Conservation (phyloP, 2,888 invertebrate genomes). For the Theodoxus fluviatilis region DNA sequence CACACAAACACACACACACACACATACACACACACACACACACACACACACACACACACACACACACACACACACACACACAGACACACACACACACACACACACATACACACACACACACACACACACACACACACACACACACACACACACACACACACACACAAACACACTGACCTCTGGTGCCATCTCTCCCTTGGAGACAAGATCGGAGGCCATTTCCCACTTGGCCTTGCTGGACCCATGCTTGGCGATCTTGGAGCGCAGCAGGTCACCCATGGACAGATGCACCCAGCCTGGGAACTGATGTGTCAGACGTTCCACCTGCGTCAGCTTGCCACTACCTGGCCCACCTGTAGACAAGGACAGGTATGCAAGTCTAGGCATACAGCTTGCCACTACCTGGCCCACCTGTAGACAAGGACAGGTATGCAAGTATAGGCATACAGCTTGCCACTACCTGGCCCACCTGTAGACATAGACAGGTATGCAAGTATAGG, state of each 20-base stretch:
- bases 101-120: neutral
- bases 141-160: neutral
- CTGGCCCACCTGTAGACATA: no score
- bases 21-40: no score
- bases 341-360: conserved; percentile 80
- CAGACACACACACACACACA: neutral
- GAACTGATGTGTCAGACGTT: conserved; percentile 76
- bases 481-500: no score
- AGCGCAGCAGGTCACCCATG: conserved; percentile 62
- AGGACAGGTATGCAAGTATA: no score
- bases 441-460: no score
- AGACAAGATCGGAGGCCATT: conserved; percentile 46
- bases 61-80: neutral
- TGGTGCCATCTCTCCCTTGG: conserved; percentile 60
- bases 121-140: neutral
- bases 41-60: neutral
- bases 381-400: no score
- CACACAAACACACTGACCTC: conserved; percentile 42
- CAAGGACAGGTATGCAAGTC: no score
- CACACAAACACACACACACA: no score
- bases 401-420: no score
- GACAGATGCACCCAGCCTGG: conserved; percentile 59
- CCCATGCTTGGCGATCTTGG: conserved; percentile 52
- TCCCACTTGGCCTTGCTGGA: conserved; percentile 58
- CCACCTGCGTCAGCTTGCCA: conserved; percentile 92